Evolutionary conservation across 2,113 vertebrate genomes (phyloP).

Genomic region (Chloropsis cyanopogon): DNA sequence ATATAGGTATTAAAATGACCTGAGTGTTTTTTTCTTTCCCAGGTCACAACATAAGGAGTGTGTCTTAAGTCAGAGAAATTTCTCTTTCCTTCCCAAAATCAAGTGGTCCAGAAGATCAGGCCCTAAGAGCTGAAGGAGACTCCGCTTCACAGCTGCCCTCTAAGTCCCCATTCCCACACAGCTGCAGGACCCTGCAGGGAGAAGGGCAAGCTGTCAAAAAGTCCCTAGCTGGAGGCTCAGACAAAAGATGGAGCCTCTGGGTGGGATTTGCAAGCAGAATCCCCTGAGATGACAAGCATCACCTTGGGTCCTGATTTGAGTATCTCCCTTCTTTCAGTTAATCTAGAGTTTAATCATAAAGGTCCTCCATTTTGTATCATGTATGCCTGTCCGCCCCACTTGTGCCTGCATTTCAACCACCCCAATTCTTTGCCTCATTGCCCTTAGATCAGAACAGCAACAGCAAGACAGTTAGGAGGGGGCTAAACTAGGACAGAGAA

Average conservation of each 20-base stretch:
- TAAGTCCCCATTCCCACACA: background rate
- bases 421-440: background rate
- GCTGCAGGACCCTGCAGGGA: background rate
- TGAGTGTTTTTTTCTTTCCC: background rate
- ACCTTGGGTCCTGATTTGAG: background rate
- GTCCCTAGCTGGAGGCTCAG: background rate
- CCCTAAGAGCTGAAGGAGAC: background rate
- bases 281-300: background rate
- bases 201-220: background rate
- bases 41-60: background rate
- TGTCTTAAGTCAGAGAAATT: background rate
- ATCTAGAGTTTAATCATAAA: background rate
- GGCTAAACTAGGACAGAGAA: conserved; percentile 5
- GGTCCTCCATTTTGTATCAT: background rate
- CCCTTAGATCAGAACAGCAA: background rate
- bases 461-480: background rate
- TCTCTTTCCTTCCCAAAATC: background rate
- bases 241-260: background rate
- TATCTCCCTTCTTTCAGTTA: background rate
- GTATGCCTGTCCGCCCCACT: background rate
- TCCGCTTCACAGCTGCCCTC: background rate
- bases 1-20: background rate
- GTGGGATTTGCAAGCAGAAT: background rate
- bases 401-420: background rate
- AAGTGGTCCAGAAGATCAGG: background rate